These are phyloP conservation scores for Galaxea fascicularis DNA, from an alignment of 92 coral and sea anemone genomes.

Conservation along the genomic window DNA sequence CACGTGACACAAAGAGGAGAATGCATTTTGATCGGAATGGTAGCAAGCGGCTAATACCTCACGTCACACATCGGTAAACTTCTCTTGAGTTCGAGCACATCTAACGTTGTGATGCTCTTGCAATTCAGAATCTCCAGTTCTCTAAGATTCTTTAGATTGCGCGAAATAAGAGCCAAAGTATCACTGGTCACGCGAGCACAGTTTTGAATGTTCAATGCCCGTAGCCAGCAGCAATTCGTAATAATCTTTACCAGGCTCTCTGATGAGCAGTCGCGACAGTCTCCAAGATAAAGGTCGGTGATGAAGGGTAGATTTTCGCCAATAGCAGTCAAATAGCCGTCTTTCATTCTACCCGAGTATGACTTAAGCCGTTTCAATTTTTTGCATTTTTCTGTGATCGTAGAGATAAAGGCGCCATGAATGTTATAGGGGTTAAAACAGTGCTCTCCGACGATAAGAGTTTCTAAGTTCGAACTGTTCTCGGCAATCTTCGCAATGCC, in stretches of 20 bases:
- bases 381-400: constrained; percentile 74
- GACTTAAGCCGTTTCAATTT: constrained; percentile 69
- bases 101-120: constrained; percentile 51
- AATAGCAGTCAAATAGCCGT: constrained; percentile 67
- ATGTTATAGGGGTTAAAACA: constrained; percentile 75
- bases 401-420: constrained; percentile 66
- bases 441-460: constrained; percentile 78
- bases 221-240: constrained; percentile 65
- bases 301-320: constrained; percentile 64
- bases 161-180: constrained; percentile 55
- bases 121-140: constrained; percentile 70
- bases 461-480: constrained; percentile 73
- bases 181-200: constrained; percentile 65
- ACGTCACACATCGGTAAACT: constrained; percentile 34
- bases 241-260: constrained; percentile 68
- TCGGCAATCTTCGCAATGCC: constrained; percentile 77
- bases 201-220: constrained; percentile 63
- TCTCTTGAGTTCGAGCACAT: constrained; percentile 30
- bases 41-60: constrained; percentile 14
- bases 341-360: constrained; percentile 72
- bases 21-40: not conserved
- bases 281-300: constrained; percentile 78
- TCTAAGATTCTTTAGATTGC: constrained; percentile 55
- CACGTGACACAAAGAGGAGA: not conserved
- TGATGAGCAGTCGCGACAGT: constrained; percentile 77